Evolutionary conservation across 2,113 vertebrate genomes (phyloP), one percentile per base, ranked within the genome.

Genomic region (Rhadina sibilatrix): DNA sequence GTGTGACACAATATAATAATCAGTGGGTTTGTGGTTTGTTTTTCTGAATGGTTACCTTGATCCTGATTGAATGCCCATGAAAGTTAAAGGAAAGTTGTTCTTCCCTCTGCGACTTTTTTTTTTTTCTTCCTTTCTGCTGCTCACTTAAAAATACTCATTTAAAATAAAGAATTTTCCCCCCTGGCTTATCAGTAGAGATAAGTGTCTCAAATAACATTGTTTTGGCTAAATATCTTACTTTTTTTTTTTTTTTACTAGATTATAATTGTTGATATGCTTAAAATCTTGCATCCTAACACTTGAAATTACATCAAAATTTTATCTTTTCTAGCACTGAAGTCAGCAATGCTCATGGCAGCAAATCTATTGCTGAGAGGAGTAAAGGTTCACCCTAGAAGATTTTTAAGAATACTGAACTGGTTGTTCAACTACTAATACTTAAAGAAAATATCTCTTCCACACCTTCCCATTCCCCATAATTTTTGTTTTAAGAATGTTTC

Each of bases 91-190:
- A 64, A 87, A 92, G 9, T 20, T 83, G 4, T 12, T 90, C 56
- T 38, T 56, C 24, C 11, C 87, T 81, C 37, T 61, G 40, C 68
- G 35, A 15, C 7, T 27, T 56, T n/a, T 31, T 30, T 14, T 18
- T 37, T 37, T 21, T 17, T 15, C 5, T 38, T 38, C 37, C 37
- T 2, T 46, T 6, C 4, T 0, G 1, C 6, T 30, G 5, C 7
- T 47, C 11, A 28, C 42, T 49, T 47, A 61, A 87, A 76, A 86
- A 49, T 22, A 17, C 2, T 68, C 3, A 49, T 35, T 89, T 66
- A 44, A 75, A 86, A 52, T 10, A 38, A 27, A 47, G 24, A 30
- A 15, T 49, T 83, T 89, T 52, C 16, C 47, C 15, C 20, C 22
- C 10, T 66, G 15, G 16, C 12, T 83, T 19, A n/a, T 70, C 38